A percentile compares a stretch with the other conserved stretches of the same genome.
Evolutionary conservation across 35 echinoderm and acorn worm genomes (phyloP).

Genomic region (Ophioderma brevispina): DNA sequence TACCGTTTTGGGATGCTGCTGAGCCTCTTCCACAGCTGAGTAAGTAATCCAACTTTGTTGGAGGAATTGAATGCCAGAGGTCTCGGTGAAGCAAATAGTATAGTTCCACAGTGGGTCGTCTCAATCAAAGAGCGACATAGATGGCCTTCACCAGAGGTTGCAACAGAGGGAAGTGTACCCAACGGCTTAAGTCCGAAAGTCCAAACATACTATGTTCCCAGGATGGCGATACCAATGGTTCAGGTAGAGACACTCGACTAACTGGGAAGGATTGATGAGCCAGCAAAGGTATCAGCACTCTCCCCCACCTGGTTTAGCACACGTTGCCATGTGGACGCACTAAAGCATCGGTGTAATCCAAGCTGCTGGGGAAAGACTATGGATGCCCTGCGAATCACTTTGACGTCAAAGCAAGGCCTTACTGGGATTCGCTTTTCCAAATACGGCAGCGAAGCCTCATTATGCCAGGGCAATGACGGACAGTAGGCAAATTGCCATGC

Average conservation of each 20-base stretch:
- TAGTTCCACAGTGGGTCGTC: too few relatives aligned
- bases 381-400: conserved; percentile 2
- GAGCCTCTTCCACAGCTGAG: too few relatives aligned
- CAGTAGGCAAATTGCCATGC: neutral
- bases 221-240: neutral
- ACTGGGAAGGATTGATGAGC: neutral
- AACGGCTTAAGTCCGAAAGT: neutral
- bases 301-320: neutral
- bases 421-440: neutral
- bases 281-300: neutral
- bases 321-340: neutral
- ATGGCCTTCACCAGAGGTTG: too few relatives aligned
- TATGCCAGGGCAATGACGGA: neutral
- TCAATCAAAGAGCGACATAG: too few relatives aligned
- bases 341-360: neutral
- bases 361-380: neutral
- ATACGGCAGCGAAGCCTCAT: conserved; percentile 8
- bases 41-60: too few relatives aligned
- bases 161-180: too few relatives aligned
- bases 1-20: too few relatives aligned
- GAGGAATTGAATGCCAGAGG: too few relatives aligned
- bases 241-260: too few relatives aligned
- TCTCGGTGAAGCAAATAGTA: too few relatives aligned
- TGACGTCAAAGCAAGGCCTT: neutral
- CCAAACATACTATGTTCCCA: neutral